Conservation (phyloP, 1,140 invertebrate genomes). For the Armadillidium nasatum region DNA sequence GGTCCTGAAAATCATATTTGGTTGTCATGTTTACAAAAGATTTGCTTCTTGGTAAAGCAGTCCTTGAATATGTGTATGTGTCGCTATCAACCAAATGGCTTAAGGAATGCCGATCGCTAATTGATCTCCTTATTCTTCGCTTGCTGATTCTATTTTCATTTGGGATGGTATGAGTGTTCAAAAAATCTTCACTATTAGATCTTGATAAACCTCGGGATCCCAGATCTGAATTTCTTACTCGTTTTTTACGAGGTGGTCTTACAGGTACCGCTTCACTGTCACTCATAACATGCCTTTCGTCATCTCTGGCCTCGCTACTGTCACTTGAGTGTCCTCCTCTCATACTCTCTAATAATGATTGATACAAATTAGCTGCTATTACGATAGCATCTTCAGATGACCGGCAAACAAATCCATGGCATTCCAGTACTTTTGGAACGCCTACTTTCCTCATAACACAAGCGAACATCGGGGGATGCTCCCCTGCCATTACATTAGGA, state of each 20-base stretch:
- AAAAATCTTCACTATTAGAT: constrained; percentile 39
- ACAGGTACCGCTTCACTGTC: constrained; percentile 39
- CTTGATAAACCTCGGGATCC: constrained; percentile 26
- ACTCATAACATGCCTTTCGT: constrained; percentile 36
- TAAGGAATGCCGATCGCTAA: constrained; percentile 32
- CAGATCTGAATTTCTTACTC: not conserved
- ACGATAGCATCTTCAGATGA: constrained; percentile 77
- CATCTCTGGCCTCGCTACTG: constrained; percentile 29
- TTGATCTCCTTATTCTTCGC: constrained; percentile 26
- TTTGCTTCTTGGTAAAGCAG: constrained; percentile 39
- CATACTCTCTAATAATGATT: constrained; percentile 75
- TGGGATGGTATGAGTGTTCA: constrained; percentile 22
- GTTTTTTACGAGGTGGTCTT: constrained; percentile 36
- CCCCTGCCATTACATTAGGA: constrained; percentile 34
- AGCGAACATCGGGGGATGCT: constrained; percentile 79
- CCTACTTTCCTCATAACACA: constrained; percentile 80
- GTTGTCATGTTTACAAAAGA: constrained; percentile 40
- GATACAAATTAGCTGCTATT: constrained; percentile 81
- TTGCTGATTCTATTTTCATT: constrained; percentile 16
- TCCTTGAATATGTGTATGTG: constrained; percentile 32
- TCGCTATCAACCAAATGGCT: not conserved
- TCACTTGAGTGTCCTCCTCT: constrained; percentile 33
- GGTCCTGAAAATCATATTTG: constrained; percentile 45
- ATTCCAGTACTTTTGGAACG: constrained; percentile 71
- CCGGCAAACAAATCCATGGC: constrained; percentile 81